Conservation (phyloP, 2,113 vertebrate species). For the Microtus richardsoni region DNA sequence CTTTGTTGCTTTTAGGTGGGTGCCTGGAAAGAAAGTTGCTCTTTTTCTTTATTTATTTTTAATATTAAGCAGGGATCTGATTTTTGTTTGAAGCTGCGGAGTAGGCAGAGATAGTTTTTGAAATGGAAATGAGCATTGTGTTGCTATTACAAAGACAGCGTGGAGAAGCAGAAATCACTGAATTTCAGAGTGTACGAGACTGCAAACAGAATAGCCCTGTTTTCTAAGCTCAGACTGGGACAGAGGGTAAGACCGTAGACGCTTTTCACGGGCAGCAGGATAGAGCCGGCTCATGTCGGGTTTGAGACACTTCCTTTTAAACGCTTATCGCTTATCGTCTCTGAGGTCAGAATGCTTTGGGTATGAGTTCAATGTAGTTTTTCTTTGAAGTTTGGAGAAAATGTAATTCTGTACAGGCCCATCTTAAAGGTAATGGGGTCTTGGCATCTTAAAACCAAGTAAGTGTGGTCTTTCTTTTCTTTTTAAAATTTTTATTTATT, state of each 20-base stretch:
- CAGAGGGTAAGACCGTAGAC: background rate
- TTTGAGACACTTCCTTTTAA: slow-evolving; percentile 38
- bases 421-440: background rate
- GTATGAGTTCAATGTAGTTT: background rate
- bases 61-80: background rate
- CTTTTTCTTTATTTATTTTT: background rate
- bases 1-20: background rate
- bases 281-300: background rate
- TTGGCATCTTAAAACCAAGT: slow-evolving; percentile 7
- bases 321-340: slow-evolving; percentile 20
- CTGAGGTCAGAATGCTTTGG: slow-evolving; percentile 58
- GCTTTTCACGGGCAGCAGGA: background rate
- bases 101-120: slow-evolving; percentile 59
- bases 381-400: slow-evolving; percentile 38
- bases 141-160: slow-evolving; percentile 58
- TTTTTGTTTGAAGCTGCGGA: slow-evolving; percentile 48
- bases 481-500: background rate
- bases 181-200: slow-evolving; percentile 15
- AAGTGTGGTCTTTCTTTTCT: background rate
- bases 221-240: slow-evolving; percentile 23
- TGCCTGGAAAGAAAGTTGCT: background rate
- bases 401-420: background rate
- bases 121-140: slow-evolving; percentile 73
- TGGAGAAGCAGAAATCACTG: slow-evolving; percentile 40
- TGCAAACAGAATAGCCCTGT: slow-evolving; percentile 54